A percentile compares a stretch with the other conserved stretches of the same genome.
These are phyloP conservation scores for Acrobasis repandana DNA, from an alignment of 2,888 invertebrate species.

Conservation along the genomic window DNA sequence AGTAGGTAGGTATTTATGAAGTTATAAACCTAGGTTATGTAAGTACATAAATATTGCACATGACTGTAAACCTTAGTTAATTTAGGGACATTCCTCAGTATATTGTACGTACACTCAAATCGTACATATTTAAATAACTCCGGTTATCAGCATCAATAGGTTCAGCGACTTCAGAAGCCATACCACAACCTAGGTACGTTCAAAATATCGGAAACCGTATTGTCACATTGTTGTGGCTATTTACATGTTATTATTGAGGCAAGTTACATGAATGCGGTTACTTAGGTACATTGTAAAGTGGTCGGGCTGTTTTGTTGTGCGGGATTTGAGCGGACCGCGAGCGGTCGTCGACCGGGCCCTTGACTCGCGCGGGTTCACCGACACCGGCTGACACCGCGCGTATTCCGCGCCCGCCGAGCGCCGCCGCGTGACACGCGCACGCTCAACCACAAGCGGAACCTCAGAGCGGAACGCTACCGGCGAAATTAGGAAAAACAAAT, in stretches of 20 bases:
- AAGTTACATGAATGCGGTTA: constrained; percentile 30
- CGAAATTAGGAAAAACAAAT: neutral
- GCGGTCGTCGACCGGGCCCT: constrained; percentile 82
- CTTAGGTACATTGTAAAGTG: constrained; percentile 50
- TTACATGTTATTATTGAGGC: constrained; percentile 16
- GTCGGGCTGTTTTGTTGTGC: constrained; percentile 61
- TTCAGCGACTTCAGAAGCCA: neutral
- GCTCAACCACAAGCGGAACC: neutral
- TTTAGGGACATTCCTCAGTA: too few species aligned
- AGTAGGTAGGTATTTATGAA: too few species aligned
- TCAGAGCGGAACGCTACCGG: constrained; percentile 2
- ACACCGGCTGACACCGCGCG: constrained; percentile 61
- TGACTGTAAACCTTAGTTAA: too few species aligned
- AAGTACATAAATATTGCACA: too few species aligned
- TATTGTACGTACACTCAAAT: too few species aligned
- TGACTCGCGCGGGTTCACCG: constrained; percentile 78
- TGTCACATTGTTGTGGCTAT: constrained; percentile 16
- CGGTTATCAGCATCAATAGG: neutral
- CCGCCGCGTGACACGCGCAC: constrained; percentile 33
- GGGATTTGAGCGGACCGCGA: constrained; percentile 62
- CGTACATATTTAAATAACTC: neutral
- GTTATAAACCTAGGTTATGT: too few species aligned
- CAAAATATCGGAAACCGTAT: constrained; percentile 6
- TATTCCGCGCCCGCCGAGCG: constrained; percentile 35
- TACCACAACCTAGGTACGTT: neutral